Evolutionary conservation across 2,113 vertebrate species (phyloP).

Genomic region (Montifringilla adamsi): DNA sequence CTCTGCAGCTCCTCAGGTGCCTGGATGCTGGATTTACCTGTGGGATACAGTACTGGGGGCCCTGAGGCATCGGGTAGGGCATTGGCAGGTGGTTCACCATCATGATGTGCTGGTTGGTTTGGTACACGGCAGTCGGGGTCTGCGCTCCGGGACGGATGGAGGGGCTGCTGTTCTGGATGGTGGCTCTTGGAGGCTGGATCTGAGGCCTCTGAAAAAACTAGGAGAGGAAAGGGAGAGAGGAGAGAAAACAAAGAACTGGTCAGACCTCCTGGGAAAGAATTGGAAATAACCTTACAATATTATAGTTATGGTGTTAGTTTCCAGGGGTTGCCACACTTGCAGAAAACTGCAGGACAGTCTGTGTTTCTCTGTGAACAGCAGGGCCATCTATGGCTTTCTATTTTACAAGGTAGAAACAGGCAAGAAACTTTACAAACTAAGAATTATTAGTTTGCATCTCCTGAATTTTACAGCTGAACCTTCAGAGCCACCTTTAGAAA

Average conservation of each 20-base stretch:
- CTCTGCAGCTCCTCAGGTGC: background rate
- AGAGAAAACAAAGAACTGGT: background rate
- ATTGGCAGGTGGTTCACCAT: conserved; percentile 92
- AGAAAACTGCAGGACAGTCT: conserved; percentile 10
- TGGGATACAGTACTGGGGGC: conserved; percentile 95
- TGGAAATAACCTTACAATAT: background rate
- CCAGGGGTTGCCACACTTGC: conserved; percentile 3
- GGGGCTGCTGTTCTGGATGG: conserved; percentile 88
- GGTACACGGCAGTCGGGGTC: conserved; percentile 88
- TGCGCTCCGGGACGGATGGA: conserved; percentile 91
- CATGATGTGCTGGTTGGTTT: conserved; percentile 94
- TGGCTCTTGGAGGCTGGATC: conserved; percentile 89
- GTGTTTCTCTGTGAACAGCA: background rate
- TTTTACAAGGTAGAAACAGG: background rate
- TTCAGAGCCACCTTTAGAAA: accelerated
- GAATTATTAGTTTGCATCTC: background rate
- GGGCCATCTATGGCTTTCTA: background rate
- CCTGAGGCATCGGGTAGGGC: conserved; percentile 92
- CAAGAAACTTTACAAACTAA: background rate
- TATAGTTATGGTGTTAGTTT: background rate
- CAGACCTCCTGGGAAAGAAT: background rate
- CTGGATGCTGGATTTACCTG: conserved; percentile 71
- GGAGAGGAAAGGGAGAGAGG: background rate
- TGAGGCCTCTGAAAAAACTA: conserved; percentile 97
- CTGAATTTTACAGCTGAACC: background rate